These are phyloP conservation scores for chimpanzee (Pan troglodytes) DNA, from an alignment of 2,113 vertebrate species.

Conservation along the genomic window DNA sequence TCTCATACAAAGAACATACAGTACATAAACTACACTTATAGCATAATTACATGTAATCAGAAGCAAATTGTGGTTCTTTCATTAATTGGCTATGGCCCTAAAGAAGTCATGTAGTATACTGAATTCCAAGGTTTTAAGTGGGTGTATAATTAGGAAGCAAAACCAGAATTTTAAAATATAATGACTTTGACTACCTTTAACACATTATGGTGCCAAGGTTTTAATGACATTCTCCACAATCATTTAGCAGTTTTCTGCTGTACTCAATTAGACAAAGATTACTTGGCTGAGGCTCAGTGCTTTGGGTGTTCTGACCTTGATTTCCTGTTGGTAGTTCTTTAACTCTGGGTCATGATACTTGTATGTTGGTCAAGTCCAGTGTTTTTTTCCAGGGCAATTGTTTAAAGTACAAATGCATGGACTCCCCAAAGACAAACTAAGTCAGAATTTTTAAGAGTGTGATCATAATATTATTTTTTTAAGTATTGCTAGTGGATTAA, in stretches of 20 bases:
- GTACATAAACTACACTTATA: background rate
- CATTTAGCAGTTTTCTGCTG: background rate
- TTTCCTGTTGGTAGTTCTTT: background rate
- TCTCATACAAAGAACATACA: background rate
- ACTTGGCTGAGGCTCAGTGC: background rate
- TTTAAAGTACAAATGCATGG: background rate
- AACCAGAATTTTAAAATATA: background rate
- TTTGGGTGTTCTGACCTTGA: background rate
- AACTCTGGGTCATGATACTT: background rate
- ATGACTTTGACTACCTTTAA: background rate
- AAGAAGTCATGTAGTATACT: background rate
- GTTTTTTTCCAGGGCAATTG: background rate
- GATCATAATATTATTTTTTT: background rate
- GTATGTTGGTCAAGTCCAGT: background rate
- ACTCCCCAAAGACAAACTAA: background rate
- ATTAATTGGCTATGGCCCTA: background rate
- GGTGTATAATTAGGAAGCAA: background rate
- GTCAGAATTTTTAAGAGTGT: background rate
- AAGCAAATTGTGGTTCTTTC: background rate
- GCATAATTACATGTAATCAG: background rate
- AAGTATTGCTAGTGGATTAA: background rate
- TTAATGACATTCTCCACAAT: background rate
- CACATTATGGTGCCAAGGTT: background rate
- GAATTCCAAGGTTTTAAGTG: background rate
- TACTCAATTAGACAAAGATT: background rate